Conservation (phyloP, 1,140 invertebrate species). For the Battus philenor region DNA sequence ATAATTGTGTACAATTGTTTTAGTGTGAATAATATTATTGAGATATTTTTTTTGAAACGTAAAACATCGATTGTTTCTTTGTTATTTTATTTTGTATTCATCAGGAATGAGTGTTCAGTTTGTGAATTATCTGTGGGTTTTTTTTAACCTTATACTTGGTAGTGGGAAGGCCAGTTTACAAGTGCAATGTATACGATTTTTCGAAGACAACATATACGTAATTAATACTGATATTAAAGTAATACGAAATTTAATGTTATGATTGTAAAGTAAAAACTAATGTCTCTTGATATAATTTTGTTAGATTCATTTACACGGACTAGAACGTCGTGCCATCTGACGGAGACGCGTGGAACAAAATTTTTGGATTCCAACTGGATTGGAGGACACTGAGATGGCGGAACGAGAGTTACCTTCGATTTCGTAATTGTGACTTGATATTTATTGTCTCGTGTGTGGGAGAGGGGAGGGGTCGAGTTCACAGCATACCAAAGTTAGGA, state of each 20-base stretch:
- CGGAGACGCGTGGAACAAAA: slow-evolving; percentile 18
- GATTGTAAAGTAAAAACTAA: slow-evolving; percentile 62
- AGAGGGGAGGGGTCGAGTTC: slow-evolving; percentile 48
- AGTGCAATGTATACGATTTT: slow-evolving; percentile 76
- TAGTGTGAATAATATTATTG: slow-evolving; percentile 73
- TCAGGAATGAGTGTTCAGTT: slow-evolving; percentile 49
- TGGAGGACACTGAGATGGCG: slow-evolving; percentile 37
- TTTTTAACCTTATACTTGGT: slow-evolving; percentile 50
- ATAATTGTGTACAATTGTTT: slow-evolving; percentile 73
- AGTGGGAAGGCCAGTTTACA: slow-evolving; percentile 70
- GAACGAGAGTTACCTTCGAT: slow-evolving; percentile 67
- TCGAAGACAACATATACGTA: slow-evolving; percentile 71
- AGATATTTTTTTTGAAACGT: slow-evolving; percentile 43
- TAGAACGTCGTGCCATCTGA: slow-evolving; percentile 36
- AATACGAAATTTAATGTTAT: slow-evolving; percentile 63
- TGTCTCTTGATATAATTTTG: slow-evolving; percentile 49
- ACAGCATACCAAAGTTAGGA: slow-evolving; percentile 74
- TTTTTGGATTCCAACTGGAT: not conserved
- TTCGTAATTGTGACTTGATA: slow-evolving; percentile 48
- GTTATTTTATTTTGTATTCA: slow-evolving; percentile 24
- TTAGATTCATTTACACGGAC: slow-evolving; percentile 30
- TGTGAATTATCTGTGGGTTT: slow-evolving; percentile 44
- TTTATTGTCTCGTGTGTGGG: slow-evolving; percentile 49
- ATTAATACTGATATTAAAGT: slow-evolving; percentile 69
- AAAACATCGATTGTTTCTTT: slow-evolving; percentile 53